Evolutionary conservation across 2,797 vertebrate genomes (phyloP).

Genomic region (Trematomus bernacchii): DNA sequence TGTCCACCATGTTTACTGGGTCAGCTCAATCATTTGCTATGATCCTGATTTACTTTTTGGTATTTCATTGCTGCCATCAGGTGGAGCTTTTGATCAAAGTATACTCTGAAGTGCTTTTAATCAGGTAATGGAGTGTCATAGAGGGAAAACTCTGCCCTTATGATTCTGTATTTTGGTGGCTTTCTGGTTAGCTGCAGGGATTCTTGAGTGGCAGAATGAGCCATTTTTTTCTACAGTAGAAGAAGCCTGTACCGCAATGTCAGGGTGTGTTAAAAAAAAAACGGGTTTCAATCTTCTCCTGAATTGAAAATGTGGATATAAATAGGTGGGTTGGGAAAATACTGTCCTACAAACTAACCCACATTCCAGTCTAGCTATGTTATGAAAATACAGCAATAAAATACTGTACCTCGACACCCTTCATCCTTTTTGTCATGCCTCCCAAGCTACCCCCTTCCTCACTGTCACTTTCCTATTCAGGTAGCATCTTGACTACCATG

Average conservation of each 20-base stretch:
- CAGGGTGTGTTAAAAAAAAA: background rate
- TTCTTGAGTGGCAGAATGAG: background rate
- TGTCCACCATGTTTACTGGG: background rate
- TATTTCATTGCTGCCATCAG: no score
- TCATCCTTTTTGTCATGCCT: background rate
- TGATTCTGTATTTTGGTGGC: background rate
- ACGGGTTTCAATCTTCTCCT: background rate
- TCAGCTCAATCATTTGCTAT: background rate
- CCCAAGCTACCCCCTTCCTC: background rate
- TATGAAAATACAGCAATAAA: background rate
- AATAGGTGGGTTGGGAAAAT: background rate
- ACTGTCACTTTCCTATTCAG: slow-evolving; percentile 1
- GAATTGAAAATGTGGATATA: background rate
- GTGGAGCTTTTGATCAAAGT: no score
- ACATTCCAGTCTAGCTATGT: background rate
- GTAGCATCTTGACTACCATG: slow-evolving; percentile 10
- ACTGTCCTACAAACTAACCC: background rate
- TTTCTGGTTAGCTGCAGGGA: background rate
- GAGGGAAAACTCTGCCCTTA: background rate
- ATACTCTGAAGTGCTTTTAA: background rate
- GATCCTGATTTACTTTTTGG: background rate
- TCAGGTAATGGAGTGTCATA: background rate
- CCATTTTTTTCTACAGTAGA: background rate
- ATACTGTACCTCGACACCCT: background rate
- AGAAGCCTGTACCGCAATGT: background rate